Percentiles rank a stretch among this genome's conserved stretches.
Evolutionary conservation across 92 coral and sea anemone genomes (phyloP).

Genomic region (Umimayanthus kanabou): DNA sequence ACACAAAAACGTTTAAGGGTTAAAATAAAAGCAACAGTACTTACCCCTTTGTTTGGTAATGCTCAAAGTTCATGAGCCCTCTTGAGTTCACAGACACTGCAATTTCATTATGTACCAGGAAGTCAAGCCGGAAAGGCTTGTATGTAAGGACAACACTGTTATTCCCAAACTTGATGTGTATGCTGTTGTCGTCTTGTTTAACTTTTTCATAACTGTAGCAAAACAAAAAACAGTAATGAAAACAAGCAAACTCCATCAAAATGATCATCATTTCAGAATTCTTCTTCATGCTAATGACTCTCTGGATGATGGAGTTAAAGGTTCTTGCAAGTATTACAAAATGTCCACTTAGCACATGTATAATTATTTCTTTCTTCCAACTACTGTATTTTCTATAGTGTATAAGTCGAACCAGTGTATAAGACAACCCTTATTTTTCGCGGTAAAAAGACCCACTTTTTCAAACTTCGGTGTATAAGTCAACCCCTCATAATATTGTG

Average conservation of each 20-base stretch:
- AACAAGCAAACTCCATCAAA: neutral
- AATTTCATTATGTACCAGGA: slow-evolving; percentile 88
- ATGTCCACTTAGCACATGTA: too few species aligned
- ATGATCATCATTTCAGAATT: neutral
- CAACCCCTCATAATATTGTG: too few species aligned
- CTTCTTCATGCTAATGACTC: neutral
- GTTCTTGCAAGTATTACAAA: too few species aligned
- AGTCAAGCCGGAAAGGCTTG: slow-evolving; percentile 90
- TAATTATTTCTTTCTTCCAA: too few species aligned
- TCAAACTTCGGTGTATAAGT: too few species aligned
- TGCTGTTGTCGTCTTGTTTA: slow-evolving; percentile 75
- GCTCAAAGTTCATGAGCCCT: slow-evolving; percentile 99
- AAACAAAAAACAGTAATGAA: neutral
- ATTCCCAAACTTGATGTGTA: slow-evolving; percentile 79
- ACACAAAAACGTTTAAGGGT: too few species aligned
- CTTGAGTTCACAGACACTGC: slow-evolving; percentile 93
- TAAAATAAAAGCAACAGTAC: neutral
- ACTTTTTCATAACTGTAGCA: slow-evolving; percentile 79
- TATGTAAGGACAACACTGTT: slow-evolving; percentile 83
- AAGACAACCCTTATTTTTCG: too few species aligned
- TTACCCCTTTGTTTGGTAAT: slow-evolving; percentile 82
- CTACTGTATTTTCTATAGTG: too few species aligned
- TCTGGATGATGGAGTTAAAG: too few species aligned
- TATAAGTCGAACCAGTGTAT: too few species aligned
- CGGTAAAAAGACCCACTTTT: too few species aligned